Evolutionary conservation across 2,113 vertebrate species (phyloP).

Genomic region (Corythaixoides concolor): DNA sequence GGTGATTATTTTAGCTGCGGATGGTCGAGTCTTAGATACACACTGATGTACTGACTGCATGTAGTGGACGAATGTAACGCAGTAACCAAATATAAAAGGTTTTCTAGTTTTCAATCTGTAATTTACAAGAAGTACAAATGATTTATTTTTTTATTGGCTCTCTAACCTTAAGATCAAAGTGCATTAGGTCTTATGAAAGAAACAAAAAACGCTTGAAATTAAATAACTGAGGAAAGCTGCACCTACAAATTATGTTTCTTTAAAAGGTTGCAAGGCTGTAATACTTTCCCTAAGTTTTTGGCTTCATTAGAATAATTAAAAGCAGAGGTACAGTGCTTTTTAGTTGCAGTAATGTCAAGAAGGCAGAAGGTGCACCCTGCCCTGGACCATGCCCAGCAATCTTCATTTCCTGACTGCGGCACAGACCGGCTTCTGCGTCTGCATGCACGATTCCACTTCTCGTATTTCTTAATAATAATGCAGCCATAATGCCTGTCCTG

Average conservation of each 20-base stretch:
- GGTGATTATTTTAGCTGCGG: neutral
- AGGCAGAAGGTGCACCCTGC: neutral
- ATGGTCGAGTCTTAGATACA: neutral
- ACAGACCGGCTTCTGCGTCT: neutral
- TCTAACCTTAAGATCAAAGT: neutral
- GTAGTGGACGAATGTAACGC: neutral
- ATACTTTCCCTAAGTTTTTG: neutral
- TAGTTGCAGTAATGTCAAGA: neutral
- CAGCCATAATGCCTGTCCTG: neutral
- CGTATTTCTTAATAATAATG: neutral
- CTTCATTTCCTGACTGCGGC: neutral
- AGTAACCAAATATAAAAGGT: neutral
- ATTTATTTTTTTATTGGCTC: neutral
- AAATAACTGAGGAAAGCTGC: neutral
- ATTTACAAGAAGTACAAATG: neutral
- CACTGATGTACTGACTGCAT: neutral
- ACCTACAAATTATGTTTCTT: neutral
- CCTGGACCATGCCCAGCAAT: fast-evolving
- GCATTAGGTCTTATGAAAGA: neutral
- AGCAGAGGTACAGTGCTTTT: neutral
- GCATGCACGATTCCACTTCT: fast-evolving
- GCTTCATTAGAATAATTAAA: neutral
- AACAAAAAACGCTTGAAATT: neutral
- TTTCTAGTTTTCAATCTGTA: neutral
- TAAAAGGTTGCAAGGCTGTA: neutral